These are phyloP conservation scores for Macaria notata DNA, from an alignment of 2,888 invertebrate genomes.

Conservation along the genomic window DNA sequence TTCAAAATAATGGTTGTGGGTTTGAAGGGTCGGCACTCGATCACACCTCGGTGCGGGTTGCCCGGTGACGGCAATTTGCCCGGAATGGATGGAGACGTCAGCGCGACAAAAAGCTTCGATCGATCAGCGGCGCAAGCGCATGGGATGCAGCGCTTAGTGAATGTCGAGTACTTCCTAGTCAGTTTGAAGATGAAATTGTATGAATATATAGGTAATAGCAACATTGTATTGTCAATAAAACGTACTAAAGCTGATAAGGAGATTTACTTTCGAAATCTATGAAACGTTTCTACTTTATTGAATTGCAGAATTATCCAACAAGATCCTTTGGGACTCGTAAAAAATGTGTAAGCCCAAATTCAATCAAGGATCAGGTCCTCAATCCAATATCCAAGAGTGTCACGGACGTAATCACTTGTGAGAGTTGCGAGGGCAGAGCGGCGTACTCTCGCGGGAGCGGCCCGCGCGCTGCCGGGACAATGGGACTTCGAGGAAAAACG, in stretches of 20 bases:
- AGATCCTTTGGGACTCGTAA: constrained; percentile 13
- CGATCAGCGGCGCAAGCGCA: constrained; percentile 72
- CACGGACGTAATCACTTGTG: constrained; percentile 52
- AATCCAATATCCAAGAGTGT: constrained; percentile 47
- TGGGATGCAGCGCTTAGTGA: constrained; percentile 45
- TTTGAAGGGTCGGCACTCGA: constrained; percentile 55
- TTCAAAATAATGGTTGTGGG: constrained; percentile 66
- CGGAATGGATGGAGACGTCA: constrained; percentile 78
- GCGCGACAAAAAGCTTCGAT: constrained; percentile 77
- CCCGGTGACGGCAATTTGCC: constrained; percentile 69
- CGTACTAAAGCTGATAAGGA: too few relatives aligned
- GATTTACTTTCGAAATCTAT: background rate
- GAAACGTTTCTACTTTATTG: background rate
- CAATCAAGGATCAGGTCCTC: constrained; percentile 33
- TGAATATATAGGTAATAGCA: too few relatives aligned
- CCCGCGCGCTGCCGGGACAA: constrained; percentile 42
- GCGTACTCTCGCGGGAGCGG: constrained; percentile 31
- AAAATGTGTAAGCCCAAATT: constrained; percentile 18
- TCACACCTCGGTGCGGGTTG: constrained; percentile 66
- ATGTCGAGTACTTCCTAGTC: constrained; percentile 7
- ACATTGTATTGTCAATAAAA: too few relatives aligned
- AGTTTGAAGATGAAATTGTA: too few relatives aligned
- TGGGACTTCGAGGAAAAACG: constrained; percentile 44
- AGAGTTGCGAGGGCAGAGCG: constrained; percentile 35
- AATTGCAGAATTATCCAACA: constrained; percentile 2